A percentile compares a stretch with the other conserved stretches of the same genome.
These are phyloP conservation scores for Luehdorfia chinensis DNA, from an alignment of 1,140 invertebrate species.

Conservation along the genomic window DNA sequence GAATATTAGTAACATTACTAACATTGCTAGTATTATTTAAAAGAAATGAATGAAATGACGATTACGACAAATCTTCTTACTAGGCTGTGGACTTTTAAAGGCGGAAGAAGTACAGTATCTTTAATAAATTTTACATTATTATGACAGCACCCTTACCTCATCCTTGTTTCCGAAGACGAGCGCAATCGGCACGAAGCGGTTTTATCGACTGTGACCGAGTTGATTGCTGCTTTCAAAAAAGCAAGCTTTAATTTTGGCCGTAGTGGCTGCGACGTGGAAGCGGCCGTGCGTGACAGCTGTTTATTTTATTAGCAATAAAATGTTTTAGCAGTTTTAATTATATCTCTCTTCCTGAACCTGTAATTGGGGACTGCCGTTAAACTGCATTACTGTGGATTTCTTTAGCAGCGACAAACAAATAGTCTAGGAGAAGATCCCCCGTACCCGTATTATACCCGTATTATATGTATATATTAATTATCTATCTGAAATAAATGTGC, in stretches of 20 bases:
- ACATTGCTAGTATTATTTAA: no score
- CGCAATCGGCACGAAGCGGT: constrained; percentile 58
- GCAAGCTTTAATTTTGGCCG: constrained; percentile 57
- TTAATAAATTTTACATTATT: not conserved
- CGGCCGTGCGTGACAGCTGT: constrained; percentile 51
- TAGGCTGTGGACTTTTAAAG: no score
- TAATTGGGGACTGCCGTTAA: not conserved
- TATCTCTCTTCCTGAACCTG: constrained; percentile 1
- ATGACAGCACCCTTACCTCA: constrained; percentile 2
- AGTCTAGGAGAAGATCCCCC: no score
- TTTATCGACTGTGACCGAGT: constrained; percentile 63
- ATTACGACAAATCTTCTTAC: no score
- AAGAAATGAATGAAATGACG: no score
- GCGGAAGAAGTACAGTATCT: no score
- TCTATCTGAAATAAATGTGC: no score
- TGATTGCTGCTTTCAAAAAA: constrained; percentile 57
- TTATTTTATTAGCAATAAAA: constrained; percentile 63
- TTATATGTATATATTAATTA: no score
- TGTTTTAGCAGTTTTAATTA: constrained; percentile 16
- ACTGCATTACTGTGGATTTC: no score
- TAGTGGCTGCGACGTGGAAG: constrained; percentile 24
- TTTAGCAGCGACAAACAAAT: no score
- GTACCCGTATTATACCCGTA: no score
- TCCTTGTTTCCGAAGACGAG: constrained; percentile 25
- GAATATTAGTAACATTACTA: no score